A percentile compares a stretch with the other conserved stretches of the same genome.
These are phyloP conservation scores for Sclerodermus sp. DNA, from an alignment of 2,888 invertebrate genomes.

Conservation along the genomic window DNA sequence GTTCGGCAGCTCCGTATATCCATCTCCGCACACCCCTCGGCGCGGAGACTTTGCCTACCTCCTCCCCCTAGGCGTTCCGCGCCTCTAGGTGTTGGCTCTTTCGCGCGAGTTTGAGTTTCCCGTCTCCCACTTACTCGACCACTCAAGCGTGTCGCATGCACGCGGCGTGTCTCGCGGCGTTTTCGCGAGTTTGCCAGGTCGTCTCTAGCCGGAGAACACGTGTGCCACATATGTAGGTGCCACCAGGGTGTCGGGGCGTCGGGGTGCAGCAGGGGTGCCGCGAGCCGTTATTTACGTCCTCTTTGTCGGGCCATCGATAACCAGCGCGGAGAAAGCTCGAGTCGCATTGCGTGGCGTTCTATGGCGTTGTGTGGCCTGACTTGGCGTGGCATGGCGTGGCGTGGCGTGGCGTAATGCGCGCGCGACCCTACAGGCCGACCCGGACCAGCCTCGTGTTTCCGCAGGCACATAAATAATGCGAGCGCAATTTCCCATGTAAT, in stretches of 20 bases:
- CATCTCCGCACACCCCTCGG: slow-evolving; percentile 22
- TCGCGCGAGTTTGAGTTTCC: background rate
- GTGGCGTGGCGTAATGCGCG: slow-evolving; percentile 21
- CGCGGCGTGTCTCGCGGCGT: background rate
- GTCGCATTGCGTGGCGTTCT: background rate
- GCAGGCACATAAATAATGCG: slow-evolving; percentile 45
- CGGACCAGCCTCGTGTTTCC: slow-evolving; percentile 22
- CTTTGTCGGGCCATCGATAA: slow-evolving; percentile 52
- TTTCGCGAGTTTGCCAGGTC: no score
- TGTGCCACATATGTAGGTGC: no score
- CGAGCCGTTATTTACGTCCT: slow-evolving; percentile 47
- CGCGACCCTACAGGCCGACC: slow-evolving; percentile 2
- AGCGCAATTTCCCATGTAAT: slow-evolving; percentile 55
- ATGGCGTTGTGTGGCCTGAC: slow-evolving; percentile 3
- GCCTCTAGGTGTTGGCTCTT: no score
- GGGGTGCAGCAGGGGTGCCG: background rate
- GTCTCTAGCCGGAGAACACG: no score
- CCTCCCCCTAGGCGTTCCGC: background rate
- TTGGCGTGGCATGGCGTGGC: background rate
- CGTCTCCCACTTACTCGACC: slow-evolving; percentile 10
- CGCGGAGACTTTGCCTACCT: background rate
- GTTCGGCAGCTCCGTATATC: slow-evolving; percentile 32
- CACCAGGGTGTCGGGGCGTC: no score
- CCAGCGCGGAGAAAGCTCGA: no score
- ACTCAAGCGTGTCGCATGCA: slow-evolving; percentile 7